Evolutionary conservation across 2,113 vertebrate species (phyloP), one percentile per base, ranked within the genome.

Genomic region (Acanthisitta chloris): DNA sequence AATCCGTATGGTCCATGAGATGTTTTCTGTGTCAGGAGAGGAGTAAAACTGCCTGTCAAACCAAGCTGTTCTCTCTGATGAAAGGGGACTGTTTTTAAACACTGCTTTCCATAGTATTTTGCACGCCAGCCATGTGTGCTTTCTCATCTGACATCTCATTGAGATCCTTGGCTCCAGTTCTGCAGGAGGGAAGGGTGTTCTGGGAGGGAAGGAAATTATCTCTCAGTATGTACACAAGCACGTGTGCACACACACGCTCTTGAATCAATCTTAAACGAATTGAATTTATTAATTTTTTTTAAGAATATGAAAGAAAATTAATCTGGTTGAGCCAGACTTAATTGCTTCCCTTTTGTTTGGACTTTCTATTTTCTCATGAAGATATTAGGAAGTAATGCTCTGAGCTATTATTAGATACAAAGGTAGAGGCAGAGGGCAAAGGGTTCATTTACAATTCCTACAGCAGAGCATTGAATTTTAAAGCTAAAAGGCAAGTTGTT

Each of bases 51-150:
- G 96, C 91, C 87, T 96, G 93, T 95, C 93, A 96, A 93, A 82
- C 88, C 92, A 92, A 96, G 96, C 96, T 96, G 88, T 91, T 97
- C 95, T 70, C 88, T 52, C 85, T 79, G 84, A 95, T 96, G 92
- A 92, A 86, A 94, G 81, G 78, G 59, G 87, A 21, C 65, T 94
- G 84, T 86, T 96, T 96, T 92, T 45, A 83, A 96, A 84, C 80
- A 88, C 83, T 89, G 54, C 79, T 97, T 91, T 72, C 90, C 61
- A 16, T 94, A 94, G 95, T 92, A 86, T 88, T 95, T 90, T 95
- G 54, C 90, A 88, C 59, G 42, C 62, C 90, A 94, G 73, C 92
- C 81, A 26, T 94, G 93, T 91, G 91, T 90, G 95, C 95, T 94
- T 92, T 92, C 87, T 92, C 82, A 79, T 94, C 90, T 94, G 91